These are phyloP conservation scores for Ifrita kowaldi DNA, from an alignment of 2,113 vertebrate genomes.

Conservation along the genomic window DNA sequence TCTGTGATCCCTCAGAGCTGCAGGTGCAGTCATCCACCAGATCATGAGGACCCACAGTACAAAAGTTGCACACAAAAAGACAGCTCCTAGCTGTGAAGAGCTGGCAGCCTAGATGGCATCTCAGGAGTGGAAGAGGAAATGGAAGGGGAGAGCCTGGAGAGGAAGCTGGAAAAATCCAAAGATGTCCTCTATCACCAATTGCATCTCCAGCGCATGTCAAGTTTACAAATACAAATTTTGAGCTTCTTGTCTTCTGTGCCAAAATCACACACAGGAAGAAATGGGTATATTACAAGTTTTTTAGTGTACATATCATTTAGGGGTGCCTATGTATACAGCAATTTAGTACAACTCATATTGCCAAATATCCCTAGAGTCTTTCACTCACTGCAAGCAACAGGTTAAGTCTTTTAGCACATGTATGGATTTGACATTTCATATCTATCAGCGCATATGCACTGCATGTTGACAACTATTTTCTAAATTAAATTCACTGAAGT, in stretches of 20 bases:
- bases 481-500: neutral
- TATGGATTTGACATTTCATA: neutral
- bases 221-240: neutral
- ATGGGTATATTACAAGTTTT: neutral
- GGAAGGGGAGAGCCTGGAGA: neutral
- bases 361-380: neutral
- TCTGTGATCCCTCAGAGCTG: neutral
- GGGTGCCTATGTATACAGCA: neutral
- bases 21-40: neutral
- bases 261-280: neutral
- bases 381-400: neutral
- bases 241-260: neutral
- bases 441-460: neutral
- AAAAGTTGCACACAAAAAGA: neutral
- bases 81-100: neutral
- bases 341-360: neutral
- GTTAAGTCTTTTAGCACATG: neutral
- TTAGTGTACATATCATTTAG: neutral
- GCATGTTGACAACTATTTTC: neutral
- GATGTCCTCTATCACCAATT: neutral
- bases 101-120: neutral
- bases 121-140: neutral
- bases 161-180: neutral
- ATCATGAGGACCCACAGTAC: neutral
- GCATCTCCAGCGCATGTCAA: fast-evolving